A percentile compares a stretch with the other conserved stretches of the same genome.
phyloP scores from a whole-genome alignment of 1,140 invertebrate species.

The Zaprionus camerounensis region DNA sequence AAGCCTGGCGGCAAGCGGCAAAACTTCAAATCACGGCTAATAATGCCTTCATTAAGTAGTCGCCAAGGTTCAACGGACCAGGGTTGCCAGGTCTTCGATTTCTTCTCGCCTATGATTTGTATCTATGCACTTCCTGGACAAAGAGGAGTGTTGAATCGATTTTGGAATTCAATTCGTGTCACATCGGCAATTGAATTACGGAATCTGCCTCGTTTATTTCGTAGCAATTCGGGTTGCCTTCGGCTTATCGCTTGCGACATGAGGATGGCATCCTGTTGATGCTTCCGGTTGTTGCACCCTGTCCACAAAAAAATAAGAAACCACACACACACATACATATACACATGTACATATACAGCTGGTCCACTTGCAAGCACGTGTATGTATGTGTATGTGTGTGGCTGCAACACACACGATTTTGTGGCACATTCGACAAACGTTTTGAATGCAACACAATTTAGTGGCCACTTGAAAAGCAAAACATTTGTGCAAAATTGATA shows the following conservation, averaged over 20 bases:
- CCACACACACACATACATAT: not conserved
- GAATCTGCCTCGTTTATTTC: constrained; percentile 32
- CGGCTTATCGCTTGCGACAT: constrained; percentile 58
- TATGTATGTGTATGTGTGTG: constrained; percentile 15
- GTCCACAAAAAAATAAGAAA: constrained; percentile 16
- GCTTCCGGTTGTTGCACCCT: constrained; percentile 57
- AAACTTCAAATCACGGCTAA: constrained; percentile 33
- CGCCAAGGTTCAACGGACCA: constrained; percentile 10
- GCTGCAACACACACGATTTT: constrained; percentile 9
- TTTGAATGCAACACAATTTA: constrained; percentile 19
- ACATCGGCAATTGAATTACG: constrained; percentile 73
- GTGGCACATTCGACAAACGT: constrained; percentile 8
- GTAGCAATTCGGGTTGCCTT: constrained; percentile 24
- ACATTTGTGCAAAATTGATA: constrained; percentile 32
- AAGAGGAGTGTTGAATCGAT: constrained; percentile 31
- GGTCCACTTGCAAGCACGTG: constrained; percentile 46
- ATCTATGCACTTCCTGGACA: constrained; percentile 61
- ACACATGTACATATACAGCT: constrained; percentile 35
- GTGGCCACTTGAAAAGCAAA: constrained; percentile 8
- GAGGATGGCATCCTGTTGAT: constrained; percentile 67
- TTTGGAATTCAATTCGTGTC: constrained; percentile 73
- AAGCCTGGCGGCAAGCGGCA: not conserved
- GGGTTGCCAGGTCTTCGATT: not conserved
- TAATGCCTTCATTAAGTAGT: constrained; percentile 20
- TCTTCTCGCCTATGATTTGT: constrained; percentile 23